These are phyloP conservation scores for Copidosoma floridanum DNA, from an alignment of 1,140 invertebrate genomes.

Conservation along the genomic window DNA sequence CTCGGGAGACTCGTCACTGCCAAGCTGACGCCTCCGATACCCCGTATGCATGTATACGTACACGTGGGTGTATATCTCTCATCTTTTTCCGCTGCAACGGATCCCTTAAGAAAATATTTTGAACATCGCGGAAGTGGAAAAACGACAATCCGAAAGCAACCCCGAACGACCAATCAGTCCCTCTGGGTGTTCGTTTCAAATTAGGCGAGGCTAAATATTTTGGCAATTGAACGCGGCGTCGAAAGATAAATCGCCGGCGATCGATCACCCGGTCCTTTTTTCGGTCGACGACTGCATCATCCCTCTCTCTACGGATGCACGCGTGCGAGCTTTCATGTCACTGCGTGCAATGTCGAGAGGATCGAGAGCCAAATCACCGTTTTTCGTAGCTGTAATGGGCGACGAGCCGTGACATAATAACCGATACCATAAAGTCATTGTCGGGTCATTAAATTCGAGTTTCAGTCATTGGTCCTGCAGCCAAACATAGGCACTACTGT, in stretches of 20 bases:
- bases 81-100: too few species aligned
- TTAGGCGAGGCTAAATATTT: slow-evolving; percentile 18
- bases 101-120: slow-evolving; percentile 36
- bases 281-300: neutral
- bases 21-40: slow-evolving; percentile 36
- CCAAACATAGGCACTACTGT: too few species aligned
- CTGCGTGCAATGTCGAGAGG: too few species aligned
- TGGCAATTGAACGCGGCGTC: slow-evolving; percentile 13
- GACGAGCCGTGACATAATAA: slow-evolving; percentile 27
- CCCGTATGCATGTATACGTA: too few species aligned
- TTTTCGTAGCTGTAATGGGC: slow-evolving; percentile 11
- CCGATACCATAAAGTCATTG: slow-evolving; percentile 16
- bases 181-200: slow-evolving; percentile 4
- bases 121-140: slow-evolving; percentile 2
- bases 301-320: neutral
- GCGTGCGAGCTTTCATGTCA: too few species aligned
- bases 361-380: slow-evolving; percentile 23
- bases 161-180: too few species aligned
- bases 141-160: too few species aligned
- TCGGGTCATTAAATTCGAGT: slow-evolving; percentile 1
- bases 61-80: too few species aligned
- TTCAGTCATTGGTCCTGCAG: too few species aligned
- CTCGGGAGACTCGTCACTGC: slow-evolving; percentile 44
- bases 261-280: slow-evolving; percentile 22
- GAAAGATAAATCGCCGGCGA: slow-evolving; percentile 20